Conservation (phyloP, 2,797 vertebrate species). For the Urosaurus nigricauda region DNA sequence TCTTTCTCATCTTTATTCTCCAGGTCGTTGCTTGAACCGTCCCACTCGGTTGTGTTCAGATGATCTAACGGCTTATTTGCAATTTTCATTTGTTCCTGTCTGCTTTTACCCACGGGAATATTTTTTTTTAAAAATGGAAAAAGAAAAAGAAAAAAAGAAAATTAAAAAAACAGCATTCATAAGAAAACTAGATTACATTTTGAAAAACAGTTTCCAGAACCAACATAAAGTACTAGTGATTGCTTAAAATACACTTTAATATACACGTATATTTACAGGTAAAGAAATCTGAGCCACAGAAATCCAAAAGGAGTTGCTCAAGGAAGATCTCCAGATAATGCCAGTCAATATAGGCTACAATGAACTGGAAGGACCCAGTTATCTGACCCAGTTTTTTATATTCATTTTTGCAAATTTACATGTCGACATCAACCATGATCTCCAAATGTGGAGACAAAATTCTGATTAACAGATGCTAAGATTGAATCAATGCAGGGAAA, state of each 20-base stretch:
- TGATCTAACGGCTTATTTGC: slow-evolving; percentile 72
- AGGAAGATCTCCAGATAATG: not conserved
- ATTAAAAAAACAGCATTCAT: slow-evolving; percentile 74
- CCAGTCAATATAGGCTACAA: no score
- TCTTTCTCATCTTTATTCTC: slow-evolving; percentile 82
- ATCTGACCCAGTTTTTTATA: no score
- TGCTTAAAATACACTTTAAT: slow-evolving; percentile 44
- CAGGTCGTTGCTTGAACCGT: slow-evolving; percentile 76
- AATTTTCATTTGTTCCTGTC: slow-evolving; percentile 76
- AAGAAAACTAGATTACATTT: slow-evolving; percentile 71
- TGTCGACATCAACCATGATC: not conserved
- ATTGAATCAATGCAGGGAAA: not conserved
- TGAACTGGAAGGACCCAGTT: no score
- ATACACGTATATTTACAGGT: not conserved
- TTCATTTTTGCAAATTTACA: no score
- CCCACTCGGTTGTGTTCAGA: slow-evolving; percentile 65
- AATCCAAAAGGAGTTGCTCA: not conserved
- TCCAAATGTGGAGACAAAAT: no score
- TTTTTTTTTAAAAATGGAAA: slow-evolving; percentile 25
- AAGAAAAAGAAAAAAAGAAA: slow-evolving; percentile 56
- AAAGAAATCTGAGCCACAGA: not conserved
- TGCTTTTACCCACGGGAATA: slow-evolving; percentile 58
- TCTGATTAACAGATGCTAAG: not conserved
- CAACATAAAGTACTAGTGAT: slow-evolving; percentile 31
- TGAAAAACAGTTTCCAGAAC: slow-evolving; percentile 57